Evolutionary conservation across 1,140 invertebrate genomes (phyloP), one percentile per base, ranked within the genome.

Genomic region (Saccostrea glomerata): DNA sequence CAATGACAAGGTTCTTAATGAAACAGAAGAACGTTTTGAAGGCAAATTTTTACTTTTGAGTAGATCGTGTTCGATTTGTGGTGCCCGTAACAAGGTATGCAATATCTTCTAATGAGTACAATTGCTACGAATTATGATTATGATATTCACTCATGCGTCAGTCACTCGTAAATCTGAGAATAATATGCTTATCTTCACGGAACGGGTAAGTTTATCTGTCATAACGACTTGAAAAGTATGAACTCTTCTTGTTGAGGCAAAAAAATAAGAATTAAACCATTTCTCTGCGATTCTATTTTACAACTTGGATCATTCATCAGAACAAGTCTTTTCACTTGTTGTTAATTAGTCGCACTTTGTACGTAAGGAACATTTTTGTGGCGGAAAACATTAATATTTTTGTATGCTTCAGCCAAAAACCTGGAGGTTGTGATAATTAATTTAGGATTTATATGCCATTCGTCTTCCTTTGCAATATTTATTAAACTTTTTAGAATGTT

Each of bases 341-440:
- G 11, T 73, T 73, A 73, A 73, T 73, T 30, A 73, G 70, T 25
- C 30, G 2, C 70, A 73, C 23, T 73, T 73, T 73, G 70, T 73
- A 73, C 13, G 25, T 13, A 73, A 36, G 25, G 30, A 15, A 25
- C 25, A 15, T 73, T 73, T 73, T 36, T 73, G 30, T 30, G 30
- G 23, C 15, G 70, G 23, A 15, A 73, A 73, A 73, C 70, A 73
- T 13, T 25, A 73, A 73, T 73, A 30, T 30, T 36, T 36, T 5
- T 36, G 30, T 3, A 11, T 20, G n/a, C 58, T 20, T 60, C 58
- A 13, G 58, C 58, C 58, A 63, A 63, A 63, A 63, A 47, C 15
- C 58, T 63, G 58, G 58, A 63, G 58, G n/a, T n/a, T 63, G n/a
- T n/a, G 58, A 63, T n/a, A 63, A 63, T 63, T 63, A 63, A 63